Base-by-base conservation (phyloP, 2,888 invertebrate genomes). In the Synanthedon vespiformis region DNA sequence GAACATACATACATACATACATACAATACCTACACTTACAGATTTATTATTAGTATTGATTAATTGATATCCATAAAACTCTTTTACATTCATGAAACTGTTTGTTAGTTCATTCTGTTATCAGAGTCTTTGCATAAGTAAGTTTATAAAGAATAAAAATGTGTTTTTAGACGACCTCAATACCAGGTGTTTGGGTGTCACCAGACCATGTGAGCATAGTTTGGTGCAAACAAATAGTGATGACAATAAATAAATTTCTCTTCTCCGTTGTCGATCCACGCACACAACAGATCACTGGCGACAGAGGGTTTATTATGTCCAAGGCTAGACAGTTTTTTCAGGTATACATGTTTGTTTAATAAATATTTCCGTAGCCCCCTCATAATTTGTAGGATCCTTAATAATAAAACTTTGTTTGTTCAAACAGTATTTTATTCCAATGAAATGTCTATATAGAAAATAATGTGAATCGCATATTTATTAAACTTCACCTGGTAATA, bases 161-260 rank as follows among this genome's bases (percentile, higher is more conserved):
- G 67, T 62, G 50, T 56, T 56, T 80, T 88, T 52, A 94, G 91
- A 90, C 92, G 1, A 92, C 92, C 52, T 89, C 91, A 34, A 90
- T 97, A 52, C 96, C 97, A 0, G 91, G 90, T 52, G 94, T 94
- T 1, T 97, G 97, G 95, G 86, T 93, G 8, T 92, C 96, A 4
- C 92, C 94, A 1, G 97, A 98, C 77, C 98, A 98, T 74, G 89
- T 95, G 11, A 94, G 95, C 64, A 95, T 97, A 63, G 92, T 96
- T 3, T 98, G 98, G 98, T 97, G 95, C 77, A 94, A 96, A 67
- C 96, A 98, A 77, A 83, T 97, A 47, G 92, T 97, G 1, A 75
- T 96, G 70, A 90, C 91, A 0, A 88, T 96, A 53, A 93, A 93
- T 57, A 88, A 94, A 61, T 92, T 94, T 51, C 81, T 98, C 8